Evolutionary conservation across 2,797 vertebrate genomes (phyloP), one percentile per base, ranked within the genome.

Genomic region (Anguilla marmorata): DNA sequence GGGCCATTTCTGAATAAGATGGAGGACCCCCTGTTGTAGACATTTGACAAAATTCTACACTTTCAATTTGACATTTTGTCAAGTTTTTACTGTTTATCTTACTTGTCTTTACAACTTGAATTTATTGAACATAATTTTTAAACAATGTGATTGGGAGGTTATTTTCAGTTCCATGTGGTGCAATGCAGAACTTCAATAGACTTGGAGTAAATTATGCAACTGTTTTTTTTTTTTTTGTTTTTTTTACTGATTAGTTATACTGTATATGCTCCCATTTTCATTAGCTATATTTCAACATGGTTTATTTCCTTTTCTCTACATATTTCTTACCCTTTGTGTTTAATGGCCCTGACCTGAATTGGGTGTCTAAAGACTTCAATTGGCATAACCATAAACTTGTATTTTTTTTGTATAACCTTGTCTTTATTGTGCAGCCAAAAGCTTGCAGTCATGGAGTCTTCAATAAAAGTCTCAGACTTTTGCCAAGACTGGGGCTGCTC

Each of bases 401-500:
- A 45, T 45, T 45, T 45, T 45, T 45, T 45, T 45, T 1, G 41
- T 45, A 5, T 27, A 45, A 45, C 30, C n/a, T 48, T n/a, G 45
- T 83, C 45, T 2, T 83, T 83, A 60, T 56, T 60, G 8, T 63
- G 30, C 12, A 11, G 52, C 54, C 84, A 50, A 58, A 48, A 21
- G 14, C 84, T 88, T 86, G 89, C 50, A 89, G 85, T 90, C 87
- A 90, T 54, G 3, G 84, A 86, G 88, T 89, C 16, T 92, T 94
- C 92, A 95, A 91, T 93, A 92, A 91, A 66, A 93, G 91, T 94
- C 94, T 93, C 90, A 86, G 90, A 80, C 89, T 89, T 90, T 89
- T 91, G 88, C 91, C 87, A 91, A 92, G 91, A 91, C 92, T 94
- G 92, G 91, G 91, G 92, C 93, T 92, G 95, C 95, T 95, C 92